Conservation (phyloP, 1,140 invertebrate genomes). For the Charaxes varanes region DNA sequence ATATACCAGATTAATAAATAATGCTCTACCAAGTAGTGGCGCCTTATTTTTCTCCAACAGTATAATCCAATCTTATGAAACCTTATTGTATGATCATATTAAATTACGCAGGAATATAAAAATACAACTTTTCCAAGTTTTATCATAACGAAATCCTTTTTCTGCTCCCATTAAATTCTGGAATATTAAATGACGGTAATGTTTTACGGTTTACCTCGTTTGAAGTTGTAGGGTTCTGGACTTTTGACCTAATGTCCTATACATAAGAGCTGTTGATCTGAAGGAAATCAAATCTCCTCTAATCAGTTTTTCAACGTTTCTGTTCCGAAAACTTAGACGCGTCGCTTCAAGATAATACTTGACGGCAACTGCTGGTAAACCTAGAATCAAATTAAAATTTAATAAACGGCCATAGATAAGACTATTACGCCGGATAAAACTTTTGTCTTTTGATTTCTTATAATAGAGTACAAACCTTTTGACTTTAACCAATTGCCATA, state of each 20-base stretch:
- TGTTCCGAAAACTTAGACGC: constrained; percentile 46
- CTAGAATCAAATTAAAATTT: constrained; percentile 23
- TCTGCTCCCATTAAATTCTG: too few relatives aligned
- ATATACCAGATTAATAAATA: too few relatives aligned
- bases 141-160: too few relatives aligned
- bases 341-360: constrained; percentile 56
- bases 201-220: constrained; percentile 57
- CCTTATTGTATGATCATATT: too few relatives aligned
- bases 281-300: constrained; percentile 49
- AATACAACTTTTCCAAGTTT: too few relatives aligned
- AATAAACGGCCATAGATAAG: background rate
- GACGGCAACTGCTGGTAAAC: constrained; percentile 37
- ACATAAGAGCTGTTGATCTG: constrained; percentile 49
- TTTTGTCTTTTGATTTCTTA: too few relatives aligned
- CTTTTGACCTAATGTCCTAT: constrained; percentile 50
- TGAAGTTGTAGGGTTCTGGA: constrained; percentile 54
- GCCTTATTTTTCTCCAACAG: too few relatives aligned
- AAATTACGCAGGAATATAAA: too few relatives aligned
- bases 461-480: constrained; percentile 68
- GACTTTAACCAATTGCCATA: constrained; percentile 80
- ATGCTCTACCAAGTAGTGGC: too few relatives aligned
- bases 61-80: too few relatives aligned
- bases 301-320: constrained; percentile 32
- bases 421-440: background rate
- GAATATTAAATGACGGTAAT: too few relatives aligned